Conservation (phyloP, 92 coral and sea anemone genomes). For the Nematostella vectensis region DNA sequence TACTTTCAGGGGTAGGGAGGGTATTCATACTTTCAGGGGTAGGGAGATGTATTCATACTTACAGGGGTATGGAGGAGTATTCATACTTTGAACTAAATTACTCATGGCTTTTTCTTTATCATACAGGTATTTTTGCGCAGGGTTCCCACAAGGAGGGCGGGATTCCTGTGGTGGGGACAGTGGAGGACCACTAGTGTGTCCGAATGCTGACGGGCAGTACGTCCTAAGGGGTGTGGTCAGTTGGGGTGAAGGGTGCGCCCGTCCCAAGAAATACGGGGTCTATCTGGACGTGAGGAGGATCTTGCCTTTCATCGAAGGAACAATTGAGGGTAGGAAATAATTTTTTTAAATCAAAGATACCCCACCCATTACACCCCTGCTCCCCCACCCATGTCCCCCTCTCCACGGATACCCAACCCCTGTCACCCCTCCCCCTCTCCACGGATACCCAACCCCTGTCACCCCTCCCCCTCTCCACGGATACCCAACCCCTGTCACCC, state of each 20-base stretch:
- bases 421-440: too few relatives aligned
- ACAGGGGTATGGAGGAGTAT: too few relatives aligned
- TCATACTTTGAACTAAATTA: too few relatives aligned
- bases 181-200: constrained; percentile 85
- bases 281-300: constrained; percentile 70
- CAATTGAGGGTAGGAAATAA: constrained; percentile 56
- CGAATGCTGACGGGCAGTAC: constrained; percentile 56
- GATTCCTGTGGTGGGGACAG: constrained; percentile 80
- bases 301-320: constrained; percentile 67
- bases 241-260: constrained; percentile 91
- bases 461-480: too few relatives aligned
- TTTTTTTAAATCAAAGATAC: too few relatives aligned
- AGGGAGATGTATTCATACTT: too few relatives aligned
- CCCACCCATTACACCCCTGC: not conserved
- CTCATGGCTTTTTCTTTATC: too few relatives aligned
- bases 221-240: constrained; percentile 79
- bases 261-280: constrained; percentile 86
- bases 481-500: too few relatives aligned
- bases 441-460: too few relatives aligned
- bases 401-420: too few relatives aligned
- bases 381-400: not conserved
- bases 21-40: too few relatives aligned
- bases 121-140: constrained; percentile 80
- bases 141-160: constrained; percentile 55
- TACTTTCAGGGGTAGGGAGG: too few relatives aligned